Evolutionary conservation across 1,140 invertebrate species (phyloP), one percentile per base, ranked within the genome.

Genomic region (Cyphomyrmex costatus): DNA sequence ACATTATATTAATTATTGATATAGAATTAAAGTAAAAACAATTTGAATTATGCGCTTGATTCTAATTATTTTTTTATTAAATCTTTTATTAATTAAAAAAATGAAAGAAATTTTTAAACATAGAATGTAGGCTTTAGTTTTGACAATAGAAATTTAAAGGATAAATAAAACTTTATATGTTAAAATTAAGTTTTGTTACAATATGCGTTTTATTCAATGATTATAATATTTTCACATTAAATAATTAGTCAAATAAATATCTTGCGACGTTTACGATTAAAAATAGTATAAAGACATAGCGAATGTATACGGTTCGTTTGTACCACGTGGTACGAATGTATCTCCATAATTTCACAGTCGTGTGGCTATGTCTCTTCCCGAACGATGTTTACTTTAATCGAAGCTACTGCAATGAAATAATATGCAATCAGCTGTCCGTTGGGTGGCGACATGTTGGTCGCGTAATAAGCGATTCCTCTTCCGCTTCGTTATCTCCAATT

Each of bases 361-460:
- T 46, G 19, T 73, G 24, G 8, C 19, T 53, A 36, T 24, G 33
- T 46, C 19, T 74, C 12, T 24, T 33, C 16, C 12, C 46, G 27
- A 83, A 83, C n/a, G n/a, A 82, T 82, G 36, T 82, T 73, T 82
- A 27, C 36, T 82, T 82, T 74, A 73, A 83, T 74, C 79, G 79
- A 74, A 60, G 27, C 14, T 30, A 14, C 21, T 46, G 53, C 56
- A n/a, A 83, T 21, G 56, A 49, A 83, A 74, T 83, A 49, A 83
- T 33, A 33, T 49, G 56, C 53, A 58, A 82, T 82, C 66, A 58
- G 53, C 19, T 82, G 66, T 82, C 46, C 30, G 46, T 12, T 46
- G 60, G 27, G 3, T 63, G 24, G 16, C 63, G 49, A n/a, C 49
- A 80, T 14, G 19, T 36, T 49, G 49, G n/a, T 21, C 53, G 53